These are phyloP conservation scores for Augiades crinisus DNA, from an alignment of 2,888 invertebrate genomes.

Conservation along the genomic window DNA sequence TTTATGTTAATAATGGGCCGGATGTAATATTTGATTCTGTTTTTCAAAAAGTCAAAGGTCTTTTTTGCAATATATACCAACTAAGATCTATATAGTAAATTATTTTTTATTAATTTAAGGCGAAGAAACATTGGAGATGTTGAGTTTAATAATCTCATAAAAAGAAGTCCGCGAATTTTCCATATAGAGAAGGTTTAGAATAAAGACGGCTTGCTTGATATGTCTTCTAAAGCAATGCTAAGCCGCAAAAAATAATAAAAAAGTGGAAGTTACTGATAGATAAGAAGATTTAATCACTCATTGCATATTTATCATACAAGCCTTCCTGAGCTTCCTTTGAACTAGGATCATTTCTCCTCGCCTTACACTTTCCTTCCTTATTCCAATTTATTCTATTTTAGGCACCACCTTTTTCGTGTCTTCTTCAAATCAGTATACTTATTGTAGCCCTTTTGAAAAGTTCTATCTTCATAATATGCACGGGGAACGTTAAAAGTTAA, in stretches of 20 bases:
- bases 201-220: too few species aligned
- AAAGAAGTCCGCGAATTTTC: too few species aligned
- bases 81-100: too few species aligned
- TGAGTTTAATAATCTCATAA: too few species aligned
- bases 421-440: conserved; percentile 62
- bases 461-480: conserved; percentile 59
- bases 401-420: conserved; percentile 67
- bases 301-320: conserved; percentile 5
- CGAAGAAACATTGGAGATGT: too few species aligned
- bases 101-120: too few species aligned
- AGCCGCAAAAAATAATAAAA: not conserved
- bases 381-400: conserved; percentile 58
- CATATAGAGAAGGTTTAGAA: too few species aligned
- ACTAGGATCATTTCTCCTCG: conserved; percentile 29
- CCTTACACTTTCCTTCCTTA: conserved; percentile 33
- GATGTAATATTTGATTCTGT: too few species aligned
- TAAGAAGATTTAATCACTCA: not conserved
- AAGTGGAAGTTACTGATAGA: not conserved
- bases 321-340: conserved; percentile 1
- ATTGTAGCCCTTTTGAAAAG: conserved; percentile 70
- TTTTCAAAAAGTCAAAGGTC: too few species aligned
- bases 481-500: conserved; percentile 38
- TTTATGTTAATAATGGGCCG: too few species aligned
- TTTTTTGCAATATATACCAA: too few species aligned
- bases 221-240: too few species aligned